Conservation (phyloP, 2,113 vertebrate genomes). For the Zapornia atra region DNA sequence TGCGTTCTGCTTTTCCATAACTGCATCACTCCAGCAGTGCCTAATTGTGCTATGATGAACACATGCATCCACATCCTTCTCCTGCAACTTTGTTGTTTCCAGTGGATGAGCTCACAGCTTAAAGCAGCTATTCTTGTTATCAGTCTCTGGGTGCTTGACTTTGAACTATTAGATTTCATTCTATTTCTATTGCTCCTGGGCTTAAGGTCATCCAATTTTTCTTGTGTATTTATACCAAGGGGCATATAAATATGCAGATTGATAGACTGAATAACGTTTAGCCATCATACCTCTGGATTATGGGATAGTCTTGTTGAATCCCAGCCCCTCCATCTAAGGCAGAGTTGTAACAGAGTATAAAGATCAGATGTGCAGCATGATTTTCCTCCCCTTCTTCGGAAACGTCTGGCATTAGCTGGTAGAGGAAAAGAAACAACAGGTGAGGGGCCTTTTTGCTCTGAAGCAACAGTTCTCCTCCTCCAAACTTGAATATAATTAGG, state of each 20-base stretch:
- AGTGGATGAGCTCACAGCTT: neutral
- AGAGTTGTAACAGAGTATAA: neutral
- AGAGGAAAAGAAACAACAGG: neutral
- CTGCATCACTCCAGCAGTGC: neutral
- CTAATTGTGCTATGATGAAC: neutral
- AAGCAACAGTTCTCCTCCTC: neutral
- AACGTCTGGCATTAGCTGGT: neutral
- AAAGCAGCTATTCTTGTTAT: neutral
- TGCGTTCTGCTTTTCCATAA: neutral
- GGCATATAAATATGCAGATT: neutral
- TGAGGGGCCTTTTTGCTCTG: neutral
- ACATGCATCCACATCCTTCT: neutral
- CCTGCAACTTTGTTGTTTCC: neutral
- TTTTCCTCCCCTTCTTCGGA: neutral
- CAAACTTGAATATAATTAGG: neutral
- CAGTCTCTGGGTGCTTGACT: neutral
- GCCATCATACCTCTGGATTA: neutral
- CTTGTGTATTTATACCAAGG: neutral
- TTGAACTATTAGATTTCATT: neutral
- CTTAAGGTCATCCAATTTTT: neutral
- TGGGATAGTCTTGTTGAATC: neutral
- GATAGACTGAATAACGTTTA: neutral
- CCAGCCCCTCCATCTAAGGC: neutral
- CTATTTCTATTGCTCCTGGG: constrained; percentile 12
- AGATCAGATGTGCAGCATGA: neutral